Conservation (phyloP, 2,113 vertebrate species). For the Sigmodon hispidus region DNA sequence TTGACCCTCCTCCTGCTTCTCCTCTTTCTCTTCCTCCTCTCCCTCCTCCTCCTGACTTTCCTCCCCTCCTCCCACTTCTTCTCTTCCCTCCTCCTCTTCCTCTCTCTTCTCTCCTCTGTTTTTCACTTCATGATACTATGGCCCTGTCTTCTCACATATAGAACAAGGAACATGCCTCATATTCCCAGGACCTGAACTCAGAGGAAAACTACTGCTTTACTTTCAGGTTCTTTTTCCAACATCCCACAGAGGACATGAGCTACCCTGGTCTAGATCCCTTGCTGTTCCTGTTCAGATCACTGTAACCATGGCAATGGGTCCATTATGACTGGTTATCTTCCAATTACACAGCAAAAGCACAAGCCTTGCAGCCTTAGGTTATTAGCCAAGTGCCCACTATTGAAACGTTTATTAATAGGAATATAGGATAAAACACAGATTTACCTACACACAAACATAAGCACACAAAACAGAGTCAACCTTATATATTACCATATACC, state of each 20-base stretch:
- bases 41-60: background rate
- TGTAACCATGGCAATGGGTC: background rate
- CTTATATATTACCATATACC: background rate
- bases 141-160: background rate
- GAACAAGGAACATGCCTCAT: background rate
- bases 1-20: background rate
- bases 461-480: background rate
- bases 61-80: background rate
- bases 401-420: background rate
- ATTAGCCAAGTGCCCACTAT: background rate
- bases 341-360: background rate
- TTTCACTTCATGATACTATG: background rate
- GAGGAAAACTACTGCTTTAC: background rate
- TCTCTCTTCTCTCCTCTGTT: background rate
- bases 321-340: background rate
- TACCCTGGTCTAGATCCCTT: background rate
- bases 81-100: background rate
- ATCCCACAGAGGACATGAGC: background rate
- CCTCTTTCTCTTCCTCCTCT: background rate
- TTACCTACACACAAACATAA: background rate
- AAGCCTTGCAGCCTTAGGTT: background rate
- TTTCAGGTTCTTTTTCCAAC: background rate
- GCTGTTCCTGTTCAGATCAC: background rate
- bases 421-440: background rate
- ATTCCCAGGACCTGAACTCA: slow-evolving; percentile 21